Percentiles rank a stretch among this genome's conserved stretches.
Conservation (phyloP, 1,140 invertebrate species). For the Nymphalis io region DNA sequence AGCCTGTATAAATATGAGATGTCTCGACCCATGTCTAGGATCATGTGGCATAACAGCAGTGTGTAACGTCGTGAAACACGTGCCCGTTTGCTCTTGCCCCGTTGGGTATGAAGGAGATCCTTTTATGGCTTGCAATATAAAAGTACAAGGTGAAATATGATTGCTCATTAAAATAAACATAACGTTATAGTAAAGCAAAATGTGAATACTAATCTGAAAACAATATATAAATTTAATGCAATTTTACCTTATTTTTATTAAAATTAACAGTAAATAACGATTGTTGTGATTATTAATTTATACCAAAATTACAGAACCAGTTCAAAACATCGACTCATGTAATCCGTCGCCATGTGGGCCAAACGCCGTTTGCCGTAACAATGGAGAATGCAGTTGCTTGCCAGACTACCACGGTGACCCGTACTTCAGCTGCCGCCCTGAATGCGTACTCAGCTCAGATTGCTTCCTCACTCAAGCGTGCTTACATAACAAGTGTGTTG, state of each 20-base stretch:
- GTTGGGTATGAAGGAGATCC: conserved; percentile 89
- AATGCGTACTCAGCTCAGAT: conserved; percentile 86
- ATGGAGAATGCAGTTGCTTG: conserved; percentile 84
- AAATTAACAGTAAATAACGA: too few species aligned
- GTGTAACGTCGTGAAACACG: conserved; percentile 89
- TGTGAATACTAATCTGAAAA: too few species aligned
- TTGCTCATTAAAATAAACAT: background rate
- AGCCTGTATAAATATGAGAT: conserved; percentile 92
- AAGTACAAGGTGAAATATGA: conserved; percentile 76
- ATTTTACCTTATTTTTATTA: too few species aligned
- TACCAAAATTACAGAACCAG: conserved; percentile 63
- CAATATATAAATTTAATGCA: too few species aligned
- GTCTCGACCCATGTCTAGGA: conserved; percentile 91
- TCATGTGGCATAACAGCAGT: conserved; percentile 90
- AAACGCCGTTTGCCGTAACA: conserved; percentile 83
- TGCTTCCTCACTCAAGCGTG: conserved; percentile 85
- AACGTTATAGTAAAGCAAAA: background rate
- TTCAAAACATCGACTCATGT: conserved; percentile 80
- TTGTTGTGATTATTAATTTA: background rate
- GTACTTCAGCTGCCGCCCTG: conserved; percentile 83
- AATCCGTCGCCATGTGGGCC: conserved; percentile 86
- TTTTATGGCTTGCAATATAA: conserved; percentile 81
- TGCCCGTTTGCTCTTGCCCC: conserved; percentile 88
- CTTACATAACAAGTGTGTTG: conserved; percentile 86
- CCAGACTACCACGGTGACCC: conserved; percentile 85